phyloP scores from a whole-genome alignment of 2,797 vertebrate species.

The Chelmon rostratus region DNA sequence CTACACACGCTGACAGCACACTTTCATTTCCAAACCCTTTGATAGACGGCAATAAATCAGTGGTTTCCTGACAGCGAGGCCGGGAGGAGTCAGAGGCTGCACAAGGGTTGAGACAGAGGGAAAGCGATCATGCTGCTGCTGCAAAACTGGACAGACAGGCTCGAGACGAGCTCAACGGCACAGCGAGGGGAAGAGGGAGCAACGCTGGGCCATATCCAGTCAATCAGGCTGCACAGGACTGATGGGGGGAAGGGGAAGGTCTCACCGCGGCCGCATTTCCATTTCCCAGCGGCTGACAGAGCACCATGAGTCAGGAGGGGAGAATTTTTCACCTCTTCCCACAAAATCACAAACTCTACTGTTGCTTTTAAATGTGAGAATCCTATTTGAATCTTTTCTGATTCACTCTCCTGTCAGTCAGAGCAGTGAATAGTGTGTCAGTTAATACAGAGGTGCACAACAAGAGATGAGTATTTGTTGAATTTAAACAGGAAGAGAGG shows the following conservation, averaged over 20 bases:
- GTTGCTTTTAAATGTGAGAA: background rate
- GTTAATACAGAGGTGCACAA: background rate
- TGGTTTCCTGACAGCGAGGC: conserved; percentile 19
- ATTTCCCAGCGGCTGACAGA: conserved; percentile 46
- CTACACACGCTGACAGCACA: conserved; percentile 6
- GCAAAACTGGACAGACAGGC: conserved; percentile 73
- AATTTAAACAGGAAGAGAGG: background rate
- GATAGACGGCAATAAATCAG: conserved; percentile 15
- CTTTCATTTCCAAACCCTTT: conserved; percentile 21
- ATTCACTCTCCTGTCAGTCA: too few relatives aligned
- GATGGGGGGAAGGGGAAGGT: conserved; percentile 43
- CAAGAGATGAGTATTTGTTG: background rate
- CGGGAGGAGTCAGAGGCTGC: conserved; percentile 1
- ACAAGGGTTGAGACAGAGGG: conserved; percentile 16
- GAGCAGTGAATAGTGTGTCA: too few relatives aligned
- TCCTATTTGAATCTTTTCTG: background rate
- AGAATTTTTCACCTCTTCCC: background rate
- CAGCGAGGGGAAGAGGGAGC: conserved; percentile 30
- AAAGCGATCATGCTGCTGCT: conserved; percentile 42
- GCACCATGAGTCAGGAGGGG: conserved; percentile 23
- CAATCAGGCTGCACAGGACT: conserved; percentile 66
- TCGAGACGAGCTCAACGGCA: conserved; percentile 29
- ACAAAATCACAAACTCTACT: background rate
- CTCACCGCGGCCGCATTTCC: conserved; percentile 19
- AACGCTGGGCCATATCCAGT: conserved; percentile 64